Evolutionary conservation across 1,140 invertebrate genomes (phyloP).

Genomic region (Hirudo medicinalis): DNA sequence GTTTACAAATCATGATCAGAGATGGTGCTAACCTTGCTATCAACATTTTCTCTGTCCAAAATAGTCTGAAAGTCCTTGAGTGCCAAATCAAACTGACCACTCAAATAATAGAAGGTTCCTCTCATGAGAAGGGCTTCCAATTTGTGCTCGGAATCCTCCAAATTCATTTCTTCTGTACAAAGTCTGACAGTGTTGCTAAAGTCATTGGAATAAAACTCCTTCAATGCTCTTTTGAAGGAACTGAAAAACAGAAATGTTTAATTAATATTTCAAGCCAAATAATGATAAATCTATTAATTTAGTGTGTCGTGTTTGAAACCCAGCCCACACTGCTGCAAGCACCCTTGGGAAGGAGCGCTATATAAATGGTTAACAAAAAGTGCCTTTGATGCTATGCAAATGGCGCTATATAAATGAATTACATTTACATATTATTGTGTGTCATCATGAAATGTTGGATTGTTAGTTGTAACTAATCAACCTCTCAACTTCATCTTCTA

Average conservation of each 20-base stretch:
- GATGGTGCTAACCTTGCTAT: slow-evolving; percentile 33
- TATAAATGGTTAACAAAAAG: too few species aligned
- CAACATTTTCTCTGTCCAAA: slow-evolving; percentile 28
- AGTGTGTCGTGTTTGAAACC: too few species aligned
- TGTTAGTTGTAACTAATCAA: too few species aligned
- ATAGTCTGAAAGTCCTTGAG: slow-evolving; percentile 52
- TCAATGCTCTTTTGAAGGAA: slow-evolving; percentile 48
- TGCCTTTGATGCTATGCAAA: too few species aligned
- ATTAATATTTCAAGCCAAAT: too few species aligned
- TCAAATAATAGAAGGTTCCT: slow-evolving; percentile 66
- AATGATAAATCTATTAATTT: too few species aligned
- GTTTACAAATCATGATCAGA: neutral
- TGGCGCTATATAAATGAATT: too few species aligned
- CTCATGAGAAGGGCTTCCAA: slow-evolving; percentile 60
- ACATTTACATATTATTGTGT: too few species aligned
- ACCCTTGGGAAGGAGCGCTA: too few species aligned
- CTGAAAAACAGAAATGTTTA: slow-evolving; percentile 21
- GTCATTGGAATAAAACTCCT: slow-evolving; percentile 53
- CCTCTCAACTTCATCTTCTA: slow-evolving; percentile 14
- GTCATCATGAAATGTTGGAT: too few species aligned
- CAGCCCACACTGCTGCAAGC: too few species aligned
- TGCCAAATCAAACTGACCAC: slow-evolving; percentile 57
- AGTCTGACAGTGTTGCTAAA: slow-evolving; percentile 64
- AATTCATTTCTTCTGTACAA: slow-evolving; percentile 65
- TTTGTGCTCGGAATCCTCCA: slow-evolving; percentile 39